These are phyloP conservation scores for Pseudopipra pipra DNA, from an alignment of 2,113 vertebrate species.

Conservation along the genomic window DNA sequence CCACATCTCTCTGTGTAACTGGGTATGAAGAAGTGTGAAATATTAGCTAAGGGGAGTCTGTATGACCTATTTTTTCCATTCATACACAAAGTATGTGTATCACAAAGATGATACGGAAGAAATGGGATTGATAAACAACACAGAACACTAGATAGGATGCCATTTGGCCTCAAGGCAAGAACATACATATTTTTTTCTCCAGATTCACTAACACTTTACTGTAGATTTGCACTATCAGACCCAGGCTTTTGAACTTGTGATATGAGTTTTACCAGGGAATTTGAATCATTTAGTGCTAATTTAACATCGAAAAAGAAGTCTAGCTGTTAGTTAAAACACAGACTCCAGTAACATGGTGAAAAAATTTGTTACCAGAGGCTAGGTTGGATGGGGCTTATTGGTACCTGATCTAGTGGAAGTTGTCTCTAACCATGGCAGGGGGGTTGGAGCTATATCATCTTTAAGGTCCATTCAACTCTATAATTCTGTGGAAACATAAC, in stretches of 20 bases:
- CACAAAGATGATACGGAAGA: neutral
- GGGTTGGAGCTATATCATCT: neutral
- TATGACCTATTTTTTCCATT: neutral
- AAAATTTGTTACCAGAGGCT: neutral
- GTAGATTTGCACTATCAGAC: neutral
- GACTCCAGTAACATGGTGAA: neutral
- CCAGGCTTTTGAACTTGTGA: neutral
- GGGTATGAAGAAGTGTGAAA: neutral
- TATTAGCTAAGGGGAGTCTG: neutral
- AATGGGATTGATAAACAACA: neutral
- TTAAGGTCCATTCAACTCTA: neutral
- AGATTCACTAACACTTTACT: neutral
- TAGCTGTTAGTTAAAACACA: neutral
- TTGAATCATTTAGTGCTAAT: neutral
- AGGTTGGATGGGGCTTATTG: neutral
- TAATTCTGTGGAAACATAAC: neutral
- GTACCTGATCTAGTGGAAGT: neutral
- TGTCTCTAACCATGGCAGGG: neutral
- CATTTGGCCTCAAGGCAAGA: neutral
- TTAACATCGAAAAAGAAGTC: neutral
- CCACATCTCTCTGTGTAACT: neutral
- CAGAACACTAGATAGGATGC: neutral
- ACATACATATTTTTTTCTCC: neutral
- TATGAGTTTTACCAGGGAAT: neutral
- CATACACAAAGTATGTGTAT: neutral